phyloP scores from a whole-genome alignment of 2,888 invertebrate species.

The Sialis lutaria region DNA sequence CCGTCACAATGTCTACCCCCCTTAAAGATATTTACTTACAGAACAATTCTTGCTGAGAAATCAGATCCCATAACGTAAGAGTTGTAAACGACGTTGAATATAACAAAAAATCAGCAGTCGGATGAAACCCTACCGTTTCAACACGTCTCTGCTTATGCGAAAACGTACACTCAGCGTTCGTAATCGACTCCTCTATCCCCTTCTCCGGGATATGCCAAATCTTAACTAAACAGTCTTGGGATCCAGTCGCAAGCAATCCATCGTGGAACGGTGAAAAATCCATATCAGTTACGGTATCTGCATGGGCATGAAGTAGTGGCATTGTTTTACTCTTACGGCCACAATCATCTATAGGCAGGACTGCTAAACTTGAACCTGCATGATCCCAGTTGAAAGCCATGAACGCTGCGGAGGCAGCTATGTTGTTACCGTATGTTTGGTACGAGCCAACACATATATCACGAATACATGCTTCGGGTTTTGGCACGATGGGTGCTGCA shows the following conservation, averaged over 20 bases:
- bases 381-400: constrained; percentile 95
- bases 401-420: constrained; percentile 79
- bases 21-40: constrained; percentile 30
- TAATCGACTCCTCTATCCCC: constrained; percentile 58
- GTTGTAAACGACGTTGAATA: constrained; percentile 71
- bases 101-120: constrained; percentile 75
- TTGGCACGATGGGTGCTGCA: constrained; percentile 89
- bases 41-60: constrained; percentile 63
- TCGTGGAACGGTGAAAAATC: constrained; percentile 93
- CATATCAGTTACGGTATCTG: constrained; percentile 87
- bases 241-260: constrained; percentile 77
- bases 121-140: constrained; percentile 83
- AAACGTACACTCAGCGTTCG: constrained; percentile 63
- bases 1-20: too few relatives aligned
- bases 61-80: constrained; percentile 74
- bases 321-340: constrained; percentile 79
- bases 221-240: constrained; percentile 76
- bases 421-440: constrained; percentile 90
- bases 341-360: constrained; percentile 72
- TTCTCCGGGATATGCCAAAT: constrained; percentile 78
- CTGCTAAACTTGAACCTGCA: constrained; percentile 78
- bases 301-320: constrained; percentile 70
- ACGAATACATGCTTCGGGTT: constrained; percentile 75
- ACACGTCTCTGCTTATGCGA: constrained; percentile 71
- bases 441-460: constrained; percentile 86